These are phyloP conservation scores for Argyra leucocephala DNA, from an alignment of 2,888 invertebrate genomes.

Conservation along the genomic window DNA sequence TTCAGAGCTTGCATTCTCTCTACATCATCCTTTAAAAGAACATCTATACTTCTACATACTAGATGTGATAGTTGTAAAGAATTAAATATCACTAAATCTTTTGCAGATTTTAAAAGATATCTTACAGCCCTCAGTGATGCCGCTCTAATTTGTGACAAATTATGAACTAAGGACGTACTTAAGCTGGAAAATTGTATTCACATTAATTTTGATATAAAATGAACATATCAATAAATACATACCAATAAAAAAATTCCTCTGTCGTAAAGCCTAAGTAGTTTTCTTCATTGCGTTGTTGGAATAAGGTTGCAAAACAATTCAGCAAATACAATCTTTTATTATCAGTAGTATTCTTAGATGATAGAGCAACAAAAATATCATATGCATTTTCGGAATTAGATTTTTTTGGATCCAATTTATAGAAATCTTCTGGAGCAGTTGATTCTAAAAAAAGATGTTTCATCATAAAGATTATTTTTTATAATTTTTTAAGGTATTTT, in stretches of 20 bases:
- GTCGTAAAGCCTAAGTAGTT: slow-evolving; percentile 56
- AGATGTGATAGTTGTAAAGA: slow-evolving; percentile 75
- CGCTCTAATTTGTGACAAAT: slow-evolving; percentile 81
- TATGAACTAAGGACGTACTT: slow-evolving; percentile 72
- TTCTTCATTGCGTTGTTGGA: slow-evolving; percentile 28
- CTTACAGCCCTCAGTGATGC: slow-evolving; percentile 79
- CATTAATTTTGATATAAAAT: not conserved
- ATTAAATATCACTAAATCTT: slow-evolving; percentile 70
- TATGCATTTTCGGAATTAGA: slow-evolving; percentile 55
- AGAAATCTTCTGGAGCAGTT: slow-evolving; percentile 51
- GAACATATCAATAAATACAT: slow-evolving; percentile 32
- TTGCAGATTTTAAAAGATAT: slow-evolving; percentile 67
- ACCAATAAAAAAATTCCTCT: slow-evolving; percentile 78
- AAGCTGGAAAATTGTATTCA: slow-evolving; percentile 52
- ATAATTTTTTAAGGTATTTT: too few relatives aligned
- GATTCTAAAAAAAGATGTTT: slow-evolving; percentile 22
- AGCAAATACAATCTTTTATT: slow-evolving; percentile 74
- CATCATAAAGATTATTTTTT: too few relatives aligned
- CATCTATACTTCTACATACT: slow-evolving; percentile 75
- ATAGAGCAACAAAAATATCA: slow-evolving; percentile 54
- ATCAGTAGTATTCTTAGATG: slow-evolving; percentile 53
- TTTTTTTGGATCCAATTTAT: slow-evolving; percentile 51
- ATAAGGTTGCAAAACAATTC: slow-evolving; percentile 76
- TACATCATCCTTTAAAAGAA: slow-evolving; percentile 81
- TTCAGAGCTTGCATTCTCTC: slow-evolving; percentile 87